Evolutionary conservation across 2,888 invertebrate genomes (phyloP), one percentile per base, ranked within the genome.

Genomic region (Cylloceria caligata): DNA sequence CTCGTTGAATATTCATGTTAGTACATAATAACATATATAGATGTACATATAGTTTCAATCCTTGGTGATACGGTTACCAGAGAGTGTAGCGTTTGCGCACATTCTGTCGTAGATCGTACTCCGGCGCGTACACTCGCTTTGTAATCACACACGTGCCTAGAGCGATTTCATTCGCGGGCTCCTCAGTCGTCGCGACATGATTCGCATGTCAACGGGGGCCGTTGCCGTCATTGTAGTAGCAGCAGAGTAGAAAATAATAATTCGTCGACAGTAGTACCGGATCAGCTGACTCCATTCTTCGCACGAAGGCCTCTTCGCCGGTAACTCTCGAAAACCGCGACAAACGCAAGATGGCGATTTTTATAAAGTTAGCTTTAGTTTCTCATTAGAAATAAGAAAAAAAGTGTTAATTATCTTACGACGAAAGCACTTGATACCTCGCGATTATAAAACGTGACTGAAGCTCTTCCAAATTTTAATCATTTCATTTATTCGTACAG

Each of bases 151-250:
- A 72, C 42, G 71, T 60, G 71, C 60, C 60, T 39, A 13, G 24
- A 11, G 24, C 24, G 39, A 24, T 39, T 19, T 57, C 27, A 55
- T 55, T 39, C 55, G 57, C 69, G 69, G 42, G 55, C 19, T 71
- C 27, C 47, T n/a, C 69, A 71, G 69, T 71, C n/a, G n/a, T n/a
- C 39, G 69, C 69, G 69, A 71, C 27, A 71, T 57, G 69, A 71
- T 71, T 55, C 69, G 69, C 69, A 57, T 39, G 69, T 71, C 69
- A 71, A 71, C 69, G 39, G 42, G 55, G 16, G 69, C 69, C 69
- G 55, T 34, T 49, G 52, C 30, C 67, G 49, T 68, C 19, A 36
- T 67, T 47, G 67, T 4, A 27, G 27, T 7, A 30, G 7, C 19
- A 34, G 6, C 4, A 16, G 7, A 27, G 3, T n/a, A 57, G 30